These are phyloP conservation scores for Acronicta leporina DNA, from an alignment of 2,888 invertebrate genomes.

Conservation along the genomic window DNA sequence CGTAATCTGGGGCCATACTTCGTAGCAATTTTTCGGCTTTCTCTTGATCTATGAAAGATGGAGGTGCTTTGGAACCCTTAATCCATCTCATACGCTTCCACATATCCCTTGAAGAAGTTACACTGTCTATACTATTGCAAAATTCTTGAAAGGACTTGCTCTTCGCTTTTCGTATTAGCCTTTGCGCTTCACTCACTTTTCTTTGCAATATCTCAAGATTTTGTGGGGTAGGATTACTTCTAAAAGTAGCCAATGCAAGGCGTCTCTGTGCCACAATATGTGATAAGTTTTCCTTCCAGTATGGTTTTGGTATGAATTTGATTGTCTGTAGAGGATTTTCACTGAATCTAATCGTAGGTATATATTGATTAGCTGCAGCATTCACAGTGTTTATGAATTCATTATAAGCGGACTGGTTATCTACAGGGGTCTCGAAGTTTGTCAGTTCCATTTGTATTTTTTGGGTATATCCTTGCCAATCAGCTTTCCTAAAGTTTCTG, in stretches of 20 bases:
- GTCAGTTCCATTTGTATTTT: no score
- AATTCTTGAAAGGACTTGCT: constrained; percentile 20
- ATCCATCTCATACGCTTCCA: constrained; percentile 46
- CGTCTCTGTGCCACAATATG: constrained; percentile 46
- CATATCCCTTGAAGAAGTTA: constrained; percentile 25
- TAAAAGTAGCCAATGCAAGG: constrained; percentile 39
- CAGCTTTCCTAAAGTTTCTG: background rate
- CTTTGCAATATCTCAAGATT: constrained; percentile 31
- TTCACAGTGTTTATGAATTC: background rate
- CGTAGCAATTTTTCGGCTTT: background rate
- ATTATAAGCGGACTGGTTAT: no score
- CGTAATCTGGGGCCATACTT: constrained; percentile 13
- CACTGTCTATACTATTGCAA: constrained; percentile 26
- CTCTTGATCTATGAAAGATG: background rate
- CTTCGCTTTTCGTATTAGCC: constrained; percentile 26
- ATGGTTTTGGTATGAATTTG: constrained; percentile 49
- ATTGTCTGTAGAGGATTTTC: constrained; percentile 16
- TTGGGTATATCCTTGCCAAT: background rate
- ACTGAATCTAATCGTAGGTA: constrained; percentile 1
- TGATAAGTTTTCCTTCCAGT: constrained; percentile 50
- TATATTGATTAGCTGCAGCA: background rate
- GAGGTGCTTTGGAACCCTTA: constrained; percentile 21
- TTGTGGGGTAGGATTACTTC: constrained; percentile 40
- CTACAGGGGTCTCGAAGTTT: no score
- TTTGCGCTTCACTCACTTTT: constrained; percentile 29